phyloP scores from a whole-genome alignment of 2,888 invertebrate genomes.

The Ormia ochracea region DNA sequence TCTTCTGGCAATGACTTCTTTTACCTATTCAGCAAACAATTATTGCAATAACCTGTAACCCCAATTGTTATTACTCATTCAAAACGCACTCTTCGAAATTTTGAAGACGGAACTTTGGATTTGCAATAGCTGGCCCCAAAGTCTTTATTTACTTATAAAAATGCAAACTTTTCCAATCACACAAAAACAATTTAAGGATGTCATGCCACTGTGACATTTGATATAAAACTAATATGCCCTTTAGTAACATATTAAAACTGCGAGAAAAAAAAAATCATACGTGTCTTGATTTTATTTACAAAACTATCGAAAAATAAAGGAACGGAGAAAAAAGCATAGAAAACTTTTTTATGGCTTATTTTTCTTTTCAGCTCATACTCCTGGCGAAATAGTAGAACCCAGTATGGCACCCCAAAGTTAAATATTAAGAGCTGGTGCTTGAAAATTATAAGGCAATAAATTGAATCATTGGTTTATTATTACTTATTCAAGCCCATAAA shows the following conservation, averaged over 20 bases:
- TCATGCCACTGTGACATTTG: constrained; percentile 51
- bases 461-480: constrained; percentile 57
- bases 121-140: background rate
- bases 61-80: too few species aligned
- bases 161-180: background rate
- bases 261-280: background rate
- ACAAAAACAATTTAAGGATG: constrained; percentile 27
- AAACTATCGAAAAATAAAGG: too few species aligned
- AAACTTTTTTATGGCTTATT: constrained; percentile 24
- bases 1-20: too few species aligned
- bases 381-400: background rate
- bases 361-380: background rate
- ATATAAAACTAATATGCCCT: constrained; percentile 42
- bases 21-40: too few species aligned
- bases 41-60: too few species aligned
- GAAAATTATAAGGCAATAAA: constrained; percentile 44
- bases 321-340: too few species aligned
- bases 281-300: background rate
- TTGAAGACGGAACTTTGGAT: background rate
- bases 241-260: constrained; percentile 28
- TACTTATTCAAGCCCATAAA: background rate
- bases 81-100: too few species aligned
- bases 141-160: background rate
- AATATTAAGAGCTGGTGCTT: constrained; percentile 24
- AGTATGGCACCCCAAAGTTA: constrained; percentile 11